A percentile compares a stretch with the other conserved stretches of the same genome.
phyloP scores from a whole-genome alignment of 2,888 invertebrate species.

The Volucella zonaria region DNA sequence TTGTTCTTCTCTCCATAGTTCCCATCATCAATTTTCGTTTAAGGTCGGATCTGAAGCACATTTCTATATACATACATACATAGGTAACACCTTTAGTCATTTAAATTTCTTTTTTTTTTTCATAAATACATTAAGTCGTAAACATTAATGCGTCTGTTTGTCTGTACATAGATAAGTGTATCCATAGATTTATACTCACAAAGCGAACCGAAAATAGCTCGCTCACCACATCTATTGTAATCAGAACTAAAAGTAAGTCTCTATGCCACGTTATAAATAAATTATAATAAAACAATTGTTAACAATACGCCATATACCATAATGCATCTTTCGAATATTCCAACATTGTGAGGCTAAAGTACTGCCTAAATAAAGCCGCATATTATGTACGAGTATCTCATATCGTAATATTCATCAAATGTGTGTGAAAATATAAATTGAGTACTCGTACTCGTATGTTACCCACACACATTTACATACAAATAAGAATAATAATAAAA shows the following conservation, averaged over 20 bases:
- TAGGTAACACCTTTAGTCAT: too few relatives aligned
- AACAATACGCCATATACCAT: slow-evolving; percentile 29
- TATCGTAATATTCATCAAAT: slow-evolving; percentile 50
- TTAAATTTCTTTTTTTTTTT: slow-evolving; percentile 1
- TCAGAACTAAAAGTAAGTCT: too few relatives aligned
- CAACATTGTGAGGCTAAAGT: slow-evolving; percentile 14
- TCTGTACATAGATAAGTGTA: not conserved
- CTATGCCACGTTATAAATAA: slow-evolving; percentile 11
- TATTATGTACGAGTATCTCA: too few relatives aligned
- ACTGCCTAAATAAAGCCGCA: slow-evolving; percentile 31
- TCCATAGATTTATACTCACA: slow-evolving; percentile 28
- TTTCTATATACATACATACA: too few relatives aligned
- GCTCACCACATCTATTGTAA: slow-evolving; percentile 2
- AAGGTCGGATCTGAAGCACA: too few relatives aligned
- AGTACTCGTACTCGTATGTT: slow-evolving; percentile 18
- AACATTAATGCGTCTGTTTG: slow-evolving; percentile 56
- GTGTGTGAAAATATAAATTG: slow-evolving; percentile 44
- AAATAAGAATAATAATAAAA: slow-evolving; percentile 71
- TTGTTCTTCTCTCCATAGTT: too few relatives aligned
- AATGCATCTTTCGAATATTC: slow-evolving; percentile 41
- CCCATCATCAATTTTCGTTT: too few relatives aligned
- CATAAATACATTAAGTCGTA: slow-evolving; percentile 60
- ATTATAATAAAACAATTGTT: slow-evolving; percentile 60
- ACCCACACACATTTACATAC: slow-evolving; percentile 29
- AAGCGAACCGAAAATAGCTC: slow-evolving; percentile 31